Base-by-base conservation (phyloP, 2,888 invertebrate genomes). In the Acanthosepion lycidas region DNA sequence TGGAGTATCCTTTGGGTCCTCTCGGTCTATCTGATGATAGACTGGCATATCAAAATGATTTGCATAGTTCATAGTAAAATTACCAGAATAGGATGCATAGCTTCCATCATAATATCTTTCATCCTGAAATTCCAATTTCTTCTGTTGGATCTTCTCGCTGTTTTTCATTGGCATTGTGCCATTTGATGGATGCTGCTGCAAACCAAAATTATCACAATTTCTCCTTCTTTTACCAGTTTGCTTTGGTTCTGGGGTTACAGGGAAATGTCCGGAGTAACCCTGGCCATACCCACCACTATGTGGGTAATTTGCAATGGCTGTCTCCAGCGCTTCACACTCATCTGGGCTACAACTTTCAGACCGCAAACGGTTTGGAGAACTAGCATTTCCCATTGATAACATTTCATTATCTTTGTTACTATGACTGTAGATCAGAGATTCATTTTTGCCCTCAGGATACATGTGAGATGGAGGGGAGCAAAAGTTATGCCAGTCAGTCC, bases 341-440 rank as follows among this genome's bases (percentile, higher is more conserved):
- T 93, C 93, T 93, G 93, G 93, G 93, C 93, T 93, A 53, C 93
- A 93, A 93, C 93, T 93, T 93, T 93, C 93, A 53, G 93, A 93
- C 18, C 93, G 51, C 33, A 93, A 93, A 53, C 93, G 42, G 53
- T 93, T 93, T 93, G 93, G 93, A 93, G 93, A 93, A 93, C 93
- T 53, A 93, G 93, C 53, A 20, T 48, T 93, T 93, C 93, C 93
- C 15, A 93, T 49, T n/a, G 93, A 93, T 49, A 93, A 53, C n/a
- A 93, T 93, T 33, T 93, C 93, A 28, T 49, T 93, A 93, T 93
- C 93, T 93, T 93, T 93, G 33, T 53, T 93, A 51, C 51, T 93
- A 20, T 93, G 93, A 93, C 51, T 93, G 20, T 93, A 93, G 51
- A 93, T 93, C 15, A 93, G 51, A 28, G 93, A 93, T 49, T 93